Percentiles rank a stretch among this genome's conserved stretches.
These are phyloP conservation scores for Oligia latruncula DNA, from an alignment of 2,888 invertebrate genomes.

Conservation along the genomic window DNA sequence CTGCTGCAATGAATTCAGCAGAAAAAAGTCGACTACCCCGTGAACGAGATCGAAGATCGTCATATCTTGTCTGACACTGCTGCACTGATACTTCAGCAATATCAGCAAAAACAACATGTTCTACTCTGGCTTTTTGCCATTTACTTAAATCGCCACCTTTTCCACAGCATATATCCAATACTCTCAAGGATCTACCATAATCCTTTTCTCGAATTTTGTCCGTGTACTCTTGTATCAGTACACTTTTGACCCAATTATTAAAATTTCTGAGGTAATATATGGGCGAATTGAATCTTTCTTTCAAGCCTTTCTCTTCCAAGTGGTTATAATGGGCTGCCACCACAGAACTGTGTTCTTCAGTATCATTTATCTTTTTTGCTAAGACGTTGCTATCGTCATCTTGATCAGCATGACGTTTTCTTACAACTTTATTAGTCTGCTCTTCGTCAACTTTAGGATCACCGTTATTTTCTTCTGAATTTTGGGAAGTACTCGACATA, in stretches of 20 bases:
- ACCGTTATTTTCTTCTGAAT: conserved; percentile 46
- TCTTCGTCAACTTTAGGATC: conserved; percentile 35
- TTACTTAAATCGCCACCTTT: conserved; percentile 99
- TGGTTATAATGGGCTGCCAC: conserved; percentile 99
- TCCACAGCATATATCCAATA: conserved; percentile 98
- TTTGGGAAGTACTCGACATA: conserved; percentile 46
- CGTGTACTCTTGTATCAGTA: conserved; percentile 96
- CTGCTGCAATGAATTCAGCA: conserved; percentile 97
- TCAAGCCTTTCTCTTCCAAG: conserved; percentile 95
- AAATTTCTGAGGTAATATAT: conserved; percentile 98
- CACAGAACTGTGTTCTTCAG: conserved; percentile 87
- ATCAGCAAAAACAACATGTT: conserved; percentile 96
- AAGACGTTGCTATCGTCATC: conserved; percentile 47
- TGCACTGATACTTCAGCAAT: conserved; percentile 98
- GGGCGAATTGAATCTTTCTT: conserved; percentile 95
- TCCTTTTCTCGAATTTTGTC: conserved; percentile 92
- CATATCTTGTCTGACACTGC: conserved; percentile 96
- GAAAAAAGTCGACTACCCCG: conserved; percentile 91
- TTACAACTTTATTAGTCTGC: conserved; percentile 17
- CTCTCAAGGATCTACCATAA: conserved; percentile 92
- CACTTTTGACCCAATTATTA: conserved; percentile 99
- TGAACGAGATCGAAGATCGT: conserved; percentile 90
- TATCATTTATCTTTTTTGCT: conserved; percentile 29
- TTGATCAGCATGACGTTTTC: conserved; percentile 35
- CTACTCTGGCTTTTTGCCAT: conserved; percentile 96